A percentile compares a stretch with the other conserved stretches of the same genome.
Evolutionary conservation across 2,888 invertebrate species (phyloP).

Genomic region (Halictus ligatus): DNA sequence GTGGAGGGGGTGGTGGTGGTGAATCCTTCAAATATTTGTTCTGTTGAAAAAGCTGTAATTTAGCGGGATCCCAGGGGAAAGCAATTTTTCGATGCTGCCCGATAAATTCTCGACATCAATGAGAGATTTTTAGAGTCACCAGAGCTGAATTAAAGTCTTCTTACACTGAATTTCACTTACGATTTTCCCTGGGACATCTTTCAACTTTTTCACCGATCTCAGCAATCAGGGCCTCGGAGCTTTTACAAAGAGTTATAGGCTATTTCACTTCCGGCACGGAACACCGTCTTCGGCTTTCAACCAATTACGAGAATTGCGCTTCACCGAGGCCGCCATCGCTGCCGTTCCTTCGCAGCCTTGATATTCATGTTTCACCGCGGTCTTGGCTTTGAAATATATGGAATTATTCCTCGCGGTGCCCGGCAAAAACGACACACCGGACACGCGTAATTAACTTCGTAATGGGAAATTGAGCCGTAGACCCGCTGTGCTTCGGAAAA

Average conservation of each 20-base stretch:
- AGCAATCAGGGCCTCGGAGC: constrained; percentile 27
- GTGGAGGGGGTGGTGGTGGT: background rate
- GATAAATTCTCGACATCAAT: constrained; percentile 43
- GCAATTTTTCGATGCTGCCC: constrained; percentile 28
- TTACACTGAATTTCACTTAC: constrained; percentile 52
- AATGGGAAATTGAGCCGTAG: background rate
- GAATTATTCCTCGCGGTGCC: constrained; percentile 1
- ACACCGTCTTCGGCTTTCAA: constrained; percentile 26
- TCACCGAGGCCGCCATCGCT: background rate
- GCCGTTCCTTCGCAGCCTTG: constrained; percentile 3
- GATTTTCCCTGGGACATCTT: constrained; percentile 18
- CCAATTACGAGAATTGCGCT: constrained; percentile 35
- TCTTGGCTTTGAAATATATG: background rate
- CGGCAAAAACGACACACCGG: background rate
- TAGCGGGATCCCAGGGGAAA: background rate
- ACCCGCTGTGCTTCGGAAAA: background rate
- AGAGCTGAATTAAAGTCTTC: constrained; percentile 32
- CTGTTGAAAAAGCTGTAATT: constrained; percentile 37
- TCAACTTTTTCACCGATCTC: constrained; percentile 43
- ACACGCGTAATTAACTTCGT: background rate
- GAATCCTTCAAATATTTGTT: constrained; percentile 51
- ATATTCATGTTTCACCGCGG: constrained; percentile 14
- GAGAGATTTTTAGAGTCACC: constrained; percentile 18
- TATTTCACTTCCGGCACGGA: constrained; percentile 33
- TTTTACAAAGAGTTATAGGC: constrained; percentile 40